Base-by-base conservation (phyloP, 2,797 vertebrate species). In the Champsocephalus esox region DNA sequence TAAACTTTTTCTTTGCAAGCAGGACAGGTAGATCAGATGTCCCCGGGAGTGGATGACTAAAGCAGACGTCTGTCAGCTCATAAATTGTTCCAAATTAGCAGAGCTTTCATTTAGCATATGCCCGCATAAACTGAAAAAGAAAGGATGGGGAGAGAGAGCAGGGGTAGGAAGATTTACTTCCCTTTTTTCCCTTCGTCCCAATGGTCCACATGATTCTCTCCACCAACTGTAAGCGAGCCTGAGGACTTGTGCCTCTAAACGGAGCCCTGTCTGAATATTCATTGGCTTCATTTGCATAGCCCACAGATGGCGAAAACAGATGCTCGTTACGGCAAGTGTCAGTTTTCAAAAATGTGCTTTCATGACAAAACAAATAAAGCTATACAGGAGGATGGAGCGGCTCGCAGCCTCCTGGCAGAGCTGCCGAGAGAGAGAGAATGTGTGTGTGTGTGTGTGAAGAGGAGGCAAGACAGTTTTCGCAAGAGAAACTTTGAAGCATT, bases 281-380 rank as follows among this genome's bases (percentile, higher is more conserved):
- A 96, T 95, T 67, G 75, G 84, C 77, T 80, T 88, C 51, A 91
- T 96, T 95, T 95, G 93, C 92, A 90, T 93, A 84, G 63, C 75
- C 68, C 76, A 66, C 95, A 94, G 93, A 95, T 94, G 95, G 94
- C 19, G 38, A 77, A 82, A 92, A 91, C 95, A 96, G 94, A 92
- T 92, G 92, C 90, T 91, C 82, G 86, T 94, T 92, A 91, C 61
- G 70, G 92, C 82, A 87, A 90, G 89, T 87, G 92, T 93, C 92
- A 91, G 70, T 87, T 94, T 93, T 93, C 80, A 73, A 91, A 90
- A 90, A 93, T 93, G 89, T 93, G 91, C 91, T 86, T 92, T 90
- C 80, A 90, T 88, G 90, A 93, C 90, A 88, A 94, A 93, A 93
- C 93, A 94, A 94, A 94, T 94, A 92, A 94, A 94, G 92, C 87